Evolutionary conservation across 2,888 invertebrate species (phyloP).

Genomic region (Poecilobothrus nobilitatus): DNA sequence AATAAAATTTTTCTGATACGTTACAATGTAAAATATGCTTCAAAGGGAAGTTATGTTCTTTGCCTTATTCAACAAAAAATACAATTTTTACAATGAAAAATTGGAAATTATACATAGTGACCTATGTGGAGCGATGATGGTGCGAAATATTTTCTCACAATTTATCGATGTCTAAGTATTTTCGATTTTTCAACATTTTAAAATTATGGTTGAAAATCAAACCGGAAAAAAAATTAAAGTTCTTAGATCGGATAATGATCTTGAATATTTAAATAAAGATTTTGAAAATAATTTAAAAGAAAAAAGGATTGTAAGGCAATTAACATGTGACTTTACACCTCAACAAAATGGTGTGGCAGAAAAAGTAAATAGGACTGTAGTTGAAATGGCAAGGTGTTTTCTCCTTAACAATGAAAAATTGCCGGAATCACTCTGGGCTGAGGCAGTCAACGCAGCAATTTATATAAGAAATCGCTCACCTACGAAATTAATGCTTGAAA

Average conservation of each 20-base stretch:
- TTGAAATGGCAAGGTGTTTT: constrained; percentile 22
- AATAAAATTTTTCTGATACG: too few species aligned
- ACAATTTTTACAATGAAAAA: neutral
- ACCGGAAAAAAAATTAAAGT: neutral
- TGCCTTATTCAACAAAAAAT: too few species aligned
- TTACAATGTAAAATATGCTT: too few species aligned
- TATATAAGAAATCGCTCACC: constrained; percentile 25
- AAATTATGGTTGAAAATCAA: neutral
- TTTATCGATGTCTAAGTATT: neutral
- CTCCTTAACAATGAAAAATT: constrained; percentile 21
- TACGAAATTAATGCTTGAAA: constrained; percentile 14
- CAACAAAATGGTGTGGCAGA: too few species aligned
- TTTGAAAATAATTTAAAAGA: constrained; percentile 9
- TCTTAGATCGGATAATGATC: constrained; percentile 13
- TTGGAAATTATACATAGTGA: neutral
- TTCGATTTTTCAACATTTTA: neutral
- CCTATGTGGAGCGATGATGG: neutral
- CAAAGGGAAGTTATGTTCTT: too few species aligned
- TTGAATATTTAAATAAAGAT: constrained; percentile 16
- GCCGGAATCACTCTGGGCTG: constrained; percentile 32
- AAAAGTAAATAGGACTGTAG: constrained; percentile 24
- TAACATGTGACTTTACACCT: constrained; percentile 21
- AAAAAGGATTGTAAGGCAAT: constrained; percentile 19
- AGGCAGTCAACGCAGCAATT: constrained; percentile 32
- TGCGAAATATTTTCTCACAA: neutral